Conservation (phyloP, 2,888 invertebrate species). For the Tanytarsus gracilentus region DNA sequence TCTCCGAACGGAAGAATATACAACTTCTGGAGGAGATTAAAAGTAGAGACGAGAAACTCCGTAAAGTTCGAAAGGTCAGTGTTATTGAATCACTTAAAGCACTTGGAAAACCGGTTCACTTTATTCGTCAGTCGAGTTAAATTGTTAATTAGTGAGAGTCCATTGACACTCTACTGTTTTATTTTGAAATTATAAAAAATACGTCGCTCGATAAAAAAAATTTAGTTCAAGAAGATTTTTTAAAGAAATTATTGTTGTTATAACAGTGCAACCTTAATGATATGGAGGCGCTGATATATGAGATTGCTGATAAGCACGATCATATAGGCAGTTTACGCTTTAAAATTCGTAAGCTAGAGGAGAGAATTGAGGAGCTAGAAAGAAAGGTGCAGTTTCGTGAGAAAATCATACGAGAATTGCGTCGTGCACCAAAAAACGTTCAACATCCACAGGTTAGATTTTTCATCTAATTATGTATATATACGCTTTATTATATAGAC, state of each 20-base stretch:
- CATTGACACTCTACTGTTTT: conserved; percentile 7
- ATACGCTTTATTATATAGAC: neutral
- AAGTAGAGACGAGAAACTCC: too few relatives aligned
- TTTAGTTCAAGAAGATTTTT: conserved; percentile 21
- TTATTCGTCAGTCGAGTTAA: conserved; percentile 1
- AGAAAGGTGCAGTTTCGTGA: conserved; percentile 19
- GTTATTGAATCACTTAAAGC: conserved; percentile 41
- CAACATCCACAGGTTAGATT: neutral
- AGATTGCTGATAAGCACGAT: conserved; percentile 54
- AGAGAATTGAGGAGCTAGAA: conserved; percentile 1
- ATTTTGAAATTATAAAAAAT: neutral
- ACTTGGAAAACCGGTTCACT: conserved; percentile 35
- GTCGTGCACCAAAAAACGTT: neutral
- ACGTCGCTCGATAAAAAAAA: neutral
- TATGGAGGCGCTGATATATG: conserved; percentile 49
- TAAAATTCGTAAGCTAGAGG: conserved; percentile 1
- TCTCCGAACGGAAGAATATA: too few relatives aligned
- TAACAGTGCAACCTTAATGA: conserved; percentile 35
- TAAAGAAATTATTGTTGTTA: neutral
- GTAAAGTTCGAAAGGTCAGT: neutral
- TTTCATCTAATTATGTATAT: neutral
- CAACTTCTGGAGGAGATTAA: too few relatives aligned
- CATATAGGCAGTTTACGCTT: conserved; percentile 44
- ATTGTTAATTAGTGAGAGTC: conserved; percentile 19
- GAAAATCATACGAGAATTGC: conserved; percentile 20